These are phyloP conservation scores for Macrophya annulata DNA, from an alignment of 2,888 invertebrate genomes.

Conservation along the genomic window DNA sequence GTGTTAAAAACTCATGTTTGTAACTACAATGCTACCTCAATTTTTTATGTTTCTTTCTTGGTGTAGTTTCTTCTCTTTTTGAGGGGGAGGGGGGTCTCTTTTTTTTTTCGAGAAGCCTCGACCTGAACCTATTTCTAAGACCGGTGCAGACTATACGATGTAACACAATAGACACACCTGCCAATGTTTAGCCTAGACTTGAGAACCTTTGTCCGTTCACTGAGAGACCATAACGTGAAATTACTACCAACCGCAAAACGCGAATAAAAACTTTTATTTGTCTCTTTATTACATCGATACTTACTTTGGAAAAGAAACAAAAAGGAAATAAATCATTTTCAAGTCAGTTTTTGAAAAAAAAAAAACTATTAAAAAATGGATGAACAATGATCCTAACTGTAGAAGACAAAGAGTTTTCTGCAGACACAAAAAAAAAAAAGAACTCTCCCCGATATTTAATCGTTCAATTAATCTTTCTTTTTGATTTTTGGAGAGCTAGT, in stretches of 20 bases:
- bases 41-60: constrained; percentile 2
- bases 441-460: background rate
- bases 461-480: background rate
- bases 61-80: background rate
- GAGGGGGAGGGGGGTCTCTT: background rate
- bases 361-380: background rate
- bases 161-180: constrained; percentile 47
- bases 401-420: background rate
- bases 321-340: background rate
- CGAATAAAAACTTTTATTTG: background rate
- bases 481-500: background rate
- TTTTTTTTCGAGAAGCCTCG: background rate
- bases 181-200: constrained; percentile 45
- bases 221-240: constrained; percentile 3
- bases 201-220: constrained; percentile 10
- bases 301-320: background rate
- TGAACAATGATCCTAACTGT: background rate
- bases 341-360: background rate
- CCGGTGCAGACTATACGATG: constrained; percentile 19
- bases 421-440: background rate
- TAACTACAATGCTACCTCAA: constrained; percentile 29
- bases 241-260: background rate
- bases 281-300: background rate
- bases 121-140: constrained; percentile 17
- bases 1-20: constrained; percentile 37